These are phyloP conservation scores for Pangasianodon gigas DNA, from an alignment of 2,113 vertebrate species.

Conservation along the genomic window DNA sequence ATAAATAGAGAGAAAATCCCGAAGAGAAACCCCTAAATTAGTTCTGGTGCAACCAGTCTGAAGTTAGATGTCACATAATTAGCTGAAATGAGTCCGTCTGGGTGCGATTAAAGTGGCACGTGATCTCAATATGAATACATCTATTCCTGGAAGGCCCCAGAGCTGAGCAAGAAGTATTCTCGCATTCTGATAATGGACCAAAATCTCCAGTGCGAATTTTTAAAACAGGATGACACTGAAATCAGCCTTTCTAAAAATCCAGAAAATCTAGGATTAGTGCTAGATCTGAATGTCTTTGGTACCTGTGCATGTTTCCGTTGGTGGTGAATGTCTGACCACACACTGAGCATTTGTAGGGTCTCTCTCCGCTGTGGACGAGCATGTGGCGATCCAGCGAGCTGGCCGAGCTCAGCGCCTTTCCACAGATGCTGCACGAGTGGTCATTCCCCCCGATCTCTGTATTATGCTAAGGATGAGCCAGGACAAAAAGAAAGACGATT, in stretches of 20 bases:
- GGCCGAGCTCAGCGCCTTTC: conserved; percentile 95
- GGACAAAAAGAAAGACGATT: neutral
- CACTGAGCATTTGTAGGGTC: conserved; percentile 90
- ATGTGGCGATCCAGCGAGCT: conserved; percentile 97
- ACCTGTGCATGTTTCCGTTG: conserved; percentile 99
- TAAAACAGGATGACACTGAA: neutral
- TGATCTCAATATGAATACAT: neutral
- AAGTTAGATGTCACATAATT: neutral
- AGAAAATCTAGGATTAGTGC: neutral
- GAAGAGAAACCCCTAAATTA: neutral
- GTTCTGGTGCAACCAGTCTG: neutral
- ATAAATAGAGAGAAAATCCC: neutral
- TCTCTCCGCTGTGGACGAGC: conserved; percentile 97
- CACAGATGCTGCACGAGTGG: conserved; percentile 98
- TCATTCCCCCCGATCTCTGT: conserved; percentile 88
- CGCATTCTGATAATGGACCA: neutral
- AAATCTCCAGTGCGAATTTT: neutral
- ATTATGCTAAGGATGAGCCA: conserved; percentile 83
- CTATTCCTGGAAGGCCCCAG: neutral
- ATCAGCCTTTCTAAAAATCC: neutral
- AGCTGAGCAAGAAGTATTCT: neutral
- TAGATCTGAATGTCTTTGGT: conserved; percentile 32
- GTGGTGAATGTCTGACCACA: conserved; percentile 98
- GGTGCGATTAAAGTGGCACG: neutral
- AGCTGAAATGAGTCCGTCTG: neutral